Conservation (phyloP, 2,888 invertebrate species). For the Trachelus stipa region DNA sequence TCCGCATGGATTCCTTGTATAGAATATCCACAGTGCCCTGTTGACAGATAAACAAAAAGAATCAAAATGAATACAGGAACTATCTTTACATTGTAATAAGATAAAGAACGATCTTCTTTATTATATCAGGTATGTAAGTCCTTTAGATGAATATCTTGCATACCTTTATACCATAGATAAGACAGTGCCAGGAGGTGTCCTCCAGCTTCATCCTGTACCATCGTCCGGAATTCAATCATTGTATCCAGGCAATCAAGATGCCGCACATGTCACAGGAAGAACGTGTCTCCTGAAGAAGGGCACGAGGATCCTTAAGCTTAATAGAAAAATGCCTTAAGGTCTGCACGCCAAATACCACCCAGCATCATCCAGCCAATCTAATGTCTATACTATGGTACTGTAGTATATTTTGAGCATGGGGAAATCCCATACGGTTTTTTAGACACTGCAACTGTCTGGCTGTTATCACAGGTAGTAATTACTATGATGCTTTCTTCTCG, state of each 20-base stretch:
- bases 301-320: conserved; percentile 19
- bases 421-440: not conserved
- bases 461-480: not conserved
- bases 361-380: not conserved
- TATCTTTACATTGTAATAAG: not conserved
- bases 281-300: conserved; percentile 16
- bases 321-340: conserved; percentile 21
- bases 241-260: conserved; percentile 22
- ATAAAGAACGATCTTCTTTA: not conserved
- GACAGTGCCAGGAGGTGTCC: not conserved
- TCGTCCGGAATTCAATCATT: conserved; percentile 18
- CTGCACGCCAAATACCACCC: not conserved
- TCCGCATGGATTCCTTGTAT: conserved; percentile 20
- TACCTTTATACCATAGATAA: not conserved
- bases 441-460: not conserved
- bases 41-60: not conserved
- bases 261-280: conserved; percentile 16
- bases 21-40: not conserved
- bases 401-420: not conserved
- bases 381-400: not conserved
- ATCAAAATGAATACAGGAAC: not conserved
- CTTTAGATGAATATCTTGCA: not conserved
- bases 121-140: not conserved
- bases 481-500: not conserved
- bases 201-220: not conserved